Evolutionary conservation across 2,113 vertebrate species (phyloP).

Genomic region (Aptenodytes patagonicus): DNA sequence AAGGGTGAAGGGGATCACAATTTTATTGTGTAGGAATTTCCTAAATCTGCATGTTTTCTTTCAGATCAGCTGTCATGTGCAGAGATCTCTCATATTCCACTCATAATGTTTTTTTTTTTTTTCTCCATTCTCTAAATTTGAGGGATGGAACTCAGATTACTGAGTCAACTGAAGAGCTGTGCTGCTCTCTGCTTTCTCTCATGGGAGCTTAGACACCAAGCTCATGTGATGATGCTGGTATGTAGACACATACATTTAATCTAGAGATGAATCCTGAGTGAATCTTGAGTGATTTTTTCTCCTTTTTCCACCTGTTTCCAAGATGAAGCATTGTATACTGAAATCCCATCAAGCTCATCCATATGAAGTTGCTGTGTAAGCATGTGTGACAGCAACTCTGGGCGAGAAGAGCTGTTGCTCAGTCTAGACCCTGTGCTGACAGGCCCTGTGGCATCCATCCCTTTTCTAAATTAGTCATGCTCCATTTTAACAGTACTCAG

Average conservation of each 20-base stretch:
- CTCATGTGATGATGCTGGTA: neutral
- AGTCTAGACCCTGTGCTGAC: neutral
- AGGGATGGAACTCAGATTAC: neutral
- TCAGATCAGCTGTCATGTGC: neutral
- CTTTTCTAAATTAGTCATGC: neutral
- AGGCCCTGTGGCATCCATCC: neutral
- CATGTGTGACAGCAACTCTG: neutral
- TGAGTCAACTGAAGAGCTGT: neutral
- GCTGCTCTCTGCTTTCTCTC: neutral
- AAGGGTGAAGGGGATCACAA: fast-evolving
- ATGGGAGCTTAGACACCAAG: neutral
- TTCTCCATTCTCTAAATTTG: neutral
- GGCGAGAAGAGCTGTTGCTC: neutral
- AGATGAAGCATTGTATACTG: neutral
- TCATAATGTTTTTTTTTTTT: too few relatives aligned
- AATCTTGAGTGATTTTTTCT: neutral
- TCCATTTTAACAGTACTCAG: neutral
- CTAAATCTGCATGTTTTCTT: neutral
- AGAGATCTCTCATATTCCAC: neutral
- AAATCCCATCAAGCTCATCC: neutral
- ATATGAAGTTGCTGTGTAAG: neutral
- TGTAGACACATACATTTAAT: neutral
- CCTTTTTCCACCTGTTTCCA: neutral
- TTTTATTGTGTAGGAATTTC: neutral
- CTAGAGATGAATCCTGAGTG: neutral